Conservation (phyloP, 2,113 vertebrate species). For the Manacus vitellinus region DNA sequence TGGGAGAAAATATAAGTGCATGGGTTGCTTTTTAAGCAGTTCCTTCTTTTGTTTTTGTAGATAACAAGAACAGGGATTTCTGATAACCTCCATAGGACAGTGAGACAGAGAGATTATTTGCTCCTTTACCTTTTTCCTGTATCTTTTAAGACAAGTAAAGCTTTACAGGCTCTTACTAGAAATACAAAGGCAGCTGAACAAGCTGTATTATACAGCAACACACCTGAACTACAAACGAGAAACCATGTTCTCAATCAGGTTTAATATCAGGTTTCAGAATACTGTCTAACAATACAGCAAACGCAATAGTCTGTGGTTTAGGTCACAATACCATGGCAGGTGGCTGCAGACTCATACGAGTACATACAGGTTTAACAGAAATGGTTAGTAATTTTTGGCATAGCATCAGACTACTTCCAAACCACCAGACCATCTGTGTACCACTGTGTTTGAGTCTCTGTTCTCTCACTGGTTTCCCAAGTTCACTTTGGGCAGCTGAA, state of each 20-base stretch:
- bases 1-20: background rate
- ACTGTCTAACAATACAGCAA: fast-evolving
- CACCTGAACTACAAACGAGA: background rate
- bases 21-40: background rate
- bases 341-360: background rate
- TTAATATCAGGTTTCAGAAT: background rate
- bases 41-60: background rate
- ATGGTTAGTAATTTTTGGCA: background rate
- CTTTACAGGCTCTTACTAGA: background rate
- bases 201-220: background rate
- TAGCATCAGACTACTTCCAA: background rate
- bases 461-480: background rate
- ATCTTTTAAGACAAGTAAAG: background rate
- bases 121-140: background rate
- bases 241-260: background rate
- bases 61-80: background rate
- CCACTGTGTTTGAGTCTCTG: background rate
- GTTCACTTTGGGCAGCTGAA: background rate
- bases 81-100: background rate
- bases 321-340: background rate
- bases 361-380: background rate
- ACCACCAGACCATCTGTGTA: background rate
- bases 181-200: background rate
- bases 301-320: background rate
- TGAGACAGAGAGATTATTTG: background rate